phyloP scores from a whole-genome alignment of 1,140 invertebrate genomes.

The Lucilia sericata region DNA sequence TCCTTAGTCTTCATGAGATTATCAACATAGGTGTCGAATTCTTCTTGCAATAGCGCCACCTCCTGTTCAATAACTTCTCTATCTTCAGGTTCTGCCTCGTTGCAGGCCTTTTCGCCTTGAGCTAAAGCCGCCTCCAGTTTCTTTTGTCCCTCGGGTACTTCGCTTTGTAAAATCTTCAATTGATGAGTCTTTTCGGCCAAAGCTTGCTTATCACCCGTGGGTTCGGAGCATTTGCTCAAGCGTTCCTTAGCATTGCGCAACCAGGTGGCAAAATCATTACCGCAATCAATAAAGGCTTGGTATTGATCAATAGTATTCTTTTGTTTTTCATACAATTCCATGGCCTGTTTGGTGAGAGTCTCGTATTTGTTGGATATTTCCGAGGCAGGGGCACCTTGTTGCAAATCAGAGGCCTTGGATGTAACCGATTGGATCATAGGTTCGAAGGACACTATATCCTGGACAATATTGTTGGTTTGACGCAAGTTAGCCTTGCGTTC shows the following conservation, averaged over 20 bases:
- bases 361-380: conserved; percentile 93
- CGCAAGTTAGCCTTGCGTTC: conserved; percentile 90
- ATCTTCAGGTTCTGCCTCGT: conserved; percentile 85
- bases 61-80: conserved; percentile 92
- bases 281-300: conserved; percentile 90
- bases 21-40: conserved; percentile 85
- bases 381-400: conserved; percentile 85
- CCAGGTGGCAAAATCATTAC: conserved; percentile 93
- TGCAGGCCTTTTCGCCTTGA: conserved; percentile 85
- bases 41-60: conserved; percentile 87
- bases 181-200: conserved; percentile 86
- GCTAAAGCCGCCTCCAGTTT: conserved; percentile 86
- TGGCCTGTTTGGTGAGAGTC: conserved; percentile 88
- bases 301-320: conserved; percentile 91
- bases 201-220: conserved; percentile 92
- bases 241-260: conserved; percentile 88
- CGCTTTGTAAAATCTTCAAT: conserved; percentile 84
- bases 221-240: conserved; percentile 92
- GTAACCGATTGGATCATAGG: conserved; percentile 95
- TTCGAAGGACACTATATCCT: conserved; percentile 94
- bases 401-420: conserved; percentile 89
- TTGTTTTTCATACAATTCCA: conserved; percentile 90
- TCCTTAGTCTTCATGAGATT: conserved; percentile 83
- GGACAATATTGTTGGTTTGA: conserved; percentile 92
- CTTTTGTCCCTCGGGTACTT: conserved; percentile 82